Evolutionary conservation across 2,113 vertebrate species (phyloP), one percentile per base, ranked within the genome.

Genomic region (Callocephalon fimbriatum): DNA sequence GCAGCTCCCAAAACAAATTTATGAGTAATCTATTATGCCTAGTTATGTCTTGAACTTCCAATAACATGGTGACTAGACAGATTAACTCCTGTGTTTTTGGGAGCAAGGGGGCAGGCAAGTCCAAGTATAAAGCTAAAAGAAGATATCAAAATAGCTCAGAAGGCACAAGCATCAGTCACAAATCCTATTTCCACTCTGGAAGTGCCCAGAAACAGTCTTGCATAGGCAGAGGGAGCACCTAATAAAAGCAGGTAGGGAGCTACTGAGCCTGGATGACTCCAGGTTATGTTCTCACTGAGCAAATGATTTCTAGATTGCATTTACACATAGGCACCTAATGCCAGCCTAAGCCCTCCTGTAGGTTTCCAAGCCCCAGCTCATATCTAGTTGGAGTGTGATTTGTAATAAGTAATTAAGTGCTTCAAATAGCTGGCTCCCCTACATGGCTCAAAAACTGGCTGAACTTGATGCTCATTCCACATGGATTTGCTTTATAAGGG

Each of bases 31-130:
- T 61, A 0, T 53, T 63, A 23, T 8, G 18, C 40, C 16, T 72
- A 37, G 40, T 21, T 35, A 1, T 44, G 59, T 27, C 29, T 31
- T 53, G 35, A 78, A n/a, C 71, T 86, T 73, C 47, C 23, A 56
- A 6, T 27, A 10, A 19, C 0, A 2, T 13, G 31, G 29, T 1
- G 2, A 27, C n/a, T 58, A 6, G 27, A 26, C 31, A 44, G 48
- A 62, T 82, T 51, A 83, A 90, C 54, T 21, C 16, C 48, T 48
- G 26, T 6, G 19, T 31, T 56, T 73, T 73, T 31, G 44, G 86
- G 54, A 73, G 54, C 31, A 37, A 42, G 31, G 56, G 54, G 48
- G 83, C 31, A 65, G 45, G 20, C 14, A 38, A 56, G 23, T 10
- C n/a, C 19, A 16, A 15, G 22, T 8, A 15, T 10, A 67, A 47